These are phyloP conservation scores for Turritopsis dohrnii DNA, from an alignment of 30 jellyfish, hydroid and myxozoan species.

Conservation along the genomic window DNA sequence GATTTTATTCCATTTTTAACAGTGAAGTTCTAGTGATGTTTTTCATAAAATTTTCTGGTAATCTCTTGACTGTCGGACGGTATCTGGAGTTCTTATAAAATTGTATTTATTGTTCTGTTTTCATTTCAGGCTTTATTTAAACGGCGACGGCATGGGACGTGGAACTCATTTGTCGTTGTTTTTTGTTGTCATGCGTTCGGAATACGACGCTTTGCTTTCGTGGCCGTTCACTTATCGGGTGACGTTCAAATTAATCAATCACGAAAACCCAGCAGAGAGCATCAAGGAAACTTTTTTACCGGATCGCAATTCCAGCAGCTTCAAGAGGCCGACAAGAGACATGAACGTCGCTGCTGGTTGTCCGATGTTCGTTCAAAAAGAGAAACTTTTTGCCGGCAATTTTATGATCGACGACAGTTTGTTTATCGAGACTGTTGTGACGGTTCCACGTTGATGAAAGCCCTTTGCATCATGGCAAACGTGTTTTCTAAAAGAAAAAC, in stretches of 20 bases:
- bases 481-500: neutral
- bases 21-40: too few relatives aligned
- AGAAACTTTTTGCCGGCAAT: neutral
- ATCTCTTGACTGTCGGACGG: too few relatives aligned
- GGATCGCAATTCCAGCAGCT: constrained; percentile 79
- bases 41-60: too few relatives aligned
- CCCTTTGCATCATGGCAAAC: neutral
- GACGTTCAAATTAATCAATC: constrained; percentile 56
- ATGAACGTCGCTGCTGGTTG: constrained; percentile 93
- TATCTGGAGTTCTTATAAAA: too few relatives aligned
- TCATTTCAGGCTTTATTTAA: constrained; percentile 22
- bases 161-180: constrained; percentile 68
- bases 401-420: constrained; percentile 19
- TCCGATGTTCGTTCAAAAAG: constrained; percentile 51
- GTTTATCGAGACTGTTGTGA: constrained; percentile 1
- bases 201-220: constrained; percentile 63
- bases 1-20: too few relatives aligned
- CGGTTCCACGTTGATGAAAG: neutral
- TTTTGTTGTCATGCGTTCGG: constrained; percentile 84
- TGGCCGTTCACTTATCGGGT: constrained; percentile 85
- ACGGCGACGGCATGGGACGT: constrained; percentile 91
- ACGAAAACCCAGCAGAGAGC: constrained; percentile 35
- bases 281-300: constrained; percentile 66
- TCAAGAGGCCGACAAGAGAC: constrained; percentile 71
- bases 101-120: neutral